A percentile compares a stretch with the other conserved stretches of the same genome.
phyloP scores from a whole-genome alignment of 2,113 vertebrate genomes.

The Menura novaehollandiae region DNA sequence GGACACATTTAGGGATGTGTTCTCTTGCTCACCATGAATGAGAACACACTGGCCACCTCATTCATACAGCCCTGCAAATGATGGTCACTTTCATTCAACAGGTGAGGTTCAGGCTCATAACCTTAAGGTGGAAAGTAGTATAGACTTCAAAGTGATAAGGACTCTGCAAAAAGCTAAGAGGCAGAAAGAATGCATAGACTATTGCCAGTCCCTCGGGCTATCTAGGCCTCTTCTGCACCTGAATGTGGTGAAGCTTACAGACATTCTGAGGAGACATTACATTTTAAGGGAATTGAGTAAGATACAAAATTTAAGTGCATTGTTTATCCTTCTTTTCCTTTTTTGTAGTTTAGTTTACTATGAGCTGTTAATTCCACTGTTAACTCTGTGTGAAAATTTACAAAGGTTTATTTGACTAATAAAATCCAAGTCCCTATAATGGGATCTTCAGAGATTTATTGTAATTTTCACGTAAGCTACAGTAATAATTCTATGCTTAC shows the following conservation, averaged over 20 bases:
- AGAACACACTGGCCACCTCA: background rate
- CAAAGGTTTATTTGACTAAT: background rate
- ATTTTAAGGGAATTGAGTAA: background rate
- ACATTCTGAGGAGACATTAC: background rate
- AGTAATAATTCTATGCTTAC: background rate
- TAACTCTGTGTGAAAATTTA: background rate
- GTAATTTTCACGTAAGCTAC: background rate
- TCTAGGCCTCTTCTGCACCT: background rate
- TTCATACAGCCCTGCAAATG: background rate
- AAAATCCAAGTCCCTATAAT: background rate
- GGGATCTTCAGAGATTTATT: background rate
- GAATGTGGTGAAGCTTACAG: background rate
- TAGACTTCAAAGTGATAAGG: conserved; percentile 21
- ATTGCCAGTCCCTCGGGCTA: background rate
- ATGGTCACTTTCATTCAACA: background rate
- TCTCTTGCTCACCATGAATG: background rate
- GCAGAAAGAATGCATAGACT: background rate
- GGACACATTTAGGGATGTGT: background rate
- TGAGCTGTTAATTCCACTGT: background rate
- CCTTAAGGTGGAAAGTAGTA: background rate
- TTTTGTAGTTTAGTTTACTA: background rate
- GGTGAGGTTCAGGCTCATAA: background rate
- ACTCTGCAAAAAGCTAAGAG: background rate
- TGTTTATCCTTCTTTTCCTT: background rate
- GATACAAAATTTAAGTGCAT: background rate